phyloP scores from a whole-genome alignment of 2,888 invertebrate genomes.

The Plemyria rubiginata region DNA sequence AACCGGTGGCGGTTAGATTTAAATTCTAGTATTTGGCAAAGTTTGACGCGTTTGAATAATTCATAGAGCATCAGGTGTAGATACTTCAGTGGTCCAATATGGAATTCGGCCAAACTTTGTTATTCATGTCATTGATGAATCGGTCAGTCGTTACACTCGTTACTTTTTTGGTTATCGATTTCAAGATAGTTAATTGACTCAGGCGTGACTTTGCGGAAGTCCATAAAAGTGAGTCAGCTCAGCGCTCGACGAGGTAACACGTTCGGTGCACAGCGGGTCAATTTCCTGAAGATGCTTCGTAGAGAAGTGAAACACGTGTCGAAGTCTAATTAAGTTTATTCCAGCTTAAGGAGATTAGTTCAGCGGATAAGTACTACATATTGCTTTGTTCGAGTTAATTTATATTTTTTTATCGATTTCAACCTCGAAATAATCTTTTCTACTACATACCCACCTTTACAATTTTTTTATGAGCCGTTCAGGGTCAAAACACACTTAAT shows the following conservation, averaged over 20 bases:
- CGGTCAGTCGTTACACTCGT: constrained; percentile 32
- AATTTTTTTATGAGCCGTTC: constrained; percentile 12
- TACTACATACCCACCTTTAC: neutral
- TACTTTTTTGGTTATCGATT: constrained; percentile 22
- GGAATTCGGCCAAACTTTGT: constrained; percentile 30
- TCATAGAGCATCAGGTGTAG: constrained; percentile 52
- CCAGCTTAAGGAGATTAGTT: too few relatives aligned
- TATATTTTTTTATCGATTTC: constrained; percentile 13
- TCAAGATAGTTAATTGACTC: too few relatives aligned
- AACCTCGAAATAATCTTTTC: constrained; percentile 7
- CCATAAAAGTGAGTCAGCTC: too few relatives aligned
- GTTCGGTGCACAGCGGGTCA: too few relatives aligned
- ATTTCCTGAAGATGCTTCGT: too few relatives aligned
- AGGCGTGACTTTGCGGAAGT: too few relatives aligned
- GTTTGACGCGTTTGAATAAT: constrained; percentile 46
- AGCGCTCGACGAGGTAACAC: too few relatives aligned
- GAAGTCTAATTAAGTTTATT: too few relatives aligned
- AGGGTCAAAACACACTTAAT: constrained; percentile 3
- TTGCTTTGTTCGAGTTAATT: too few relatives aligned
- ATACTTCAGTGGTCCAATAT: constrained; percentile 44
- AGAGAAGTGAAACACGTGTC: too few relatives aligned
- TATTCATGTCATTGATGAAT: constrained; percentile 42
- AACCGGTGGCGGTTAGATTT: too few relatives aligned
- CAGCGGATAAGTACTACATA: too few relatives aligned
- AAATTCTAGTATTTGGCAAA: constrained; percentile 7